Percentiles rank a stretch among this genome's conserved stretches.
These are phyloP conservation scores for Patiria pectinifera DNA, from an alignment of 53 echinoderm and acorn worm genomes.

Conservation along the genomic window DNA sequence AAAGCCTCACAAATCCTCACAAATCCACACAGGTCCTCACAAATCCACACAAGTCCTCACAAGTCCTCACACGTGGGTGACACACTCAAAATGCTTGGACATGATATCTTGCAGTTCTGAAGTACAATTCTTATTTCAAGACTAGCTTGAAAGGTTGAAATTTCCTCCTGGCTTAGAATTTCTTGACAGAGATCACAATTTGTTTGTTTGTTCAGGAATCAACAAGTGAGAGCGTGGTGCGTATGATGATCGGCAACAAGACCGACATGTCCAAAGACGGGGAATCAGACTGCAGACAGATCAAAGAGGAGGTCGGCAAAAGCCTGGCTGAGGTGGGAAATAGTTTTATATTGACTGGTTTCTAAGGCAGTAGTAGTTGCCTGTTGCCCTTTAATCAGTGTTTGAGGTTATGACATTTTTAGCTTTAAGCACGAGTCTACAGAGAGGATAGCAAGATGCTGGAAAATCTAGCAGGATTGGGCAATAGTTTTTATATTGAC, in stretches of 20 bases:
- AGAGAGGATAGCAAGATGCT: too few species aligned
- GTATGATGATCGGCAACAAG: slow-evolving; percentile 93
- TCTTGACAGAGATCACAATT: not conserved
- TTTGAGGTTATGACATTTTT: not conserved
- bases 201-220: slow-evolving; percentile 70
- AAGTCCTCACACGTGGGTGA: too few species aligned
- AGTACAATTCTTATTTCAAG: not conserved
- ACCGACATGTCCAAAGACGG: slow-evolving; percentile 64
- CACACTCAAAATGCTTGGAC: not conserved
- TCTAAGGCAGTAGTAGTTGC: not conserved
- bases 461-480: not conserved
- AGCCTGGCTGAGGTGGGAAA: slow-evolving; percentile 80
- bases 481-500: not conserved
- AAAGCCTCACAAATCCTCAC: too few species aligned
- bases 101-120: not conserved
- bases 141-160: too few species aligned
- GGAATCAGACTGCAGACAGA: slow-evolving; percentile 39
- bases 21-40: too few species aligned
- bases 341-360: slow-evolving; percentile 22
- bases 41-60: too few species aligned
- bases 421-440: too few species aligned
- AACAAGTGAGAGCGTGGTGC: slow-evolving; percentile 85
- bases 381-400: not conserved
- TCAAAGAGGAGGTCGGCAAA: slow-evolving; percentile 71
- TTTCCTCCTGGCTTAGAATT: not conserved